A percentile compares a stretch with the other conserved stretches of the same genome.
These are phyloP conservation scores for Oxytorus armatus DNA, from an alignment of 2,888 invertebrate species.

Conservation along the genomic window DNA sequence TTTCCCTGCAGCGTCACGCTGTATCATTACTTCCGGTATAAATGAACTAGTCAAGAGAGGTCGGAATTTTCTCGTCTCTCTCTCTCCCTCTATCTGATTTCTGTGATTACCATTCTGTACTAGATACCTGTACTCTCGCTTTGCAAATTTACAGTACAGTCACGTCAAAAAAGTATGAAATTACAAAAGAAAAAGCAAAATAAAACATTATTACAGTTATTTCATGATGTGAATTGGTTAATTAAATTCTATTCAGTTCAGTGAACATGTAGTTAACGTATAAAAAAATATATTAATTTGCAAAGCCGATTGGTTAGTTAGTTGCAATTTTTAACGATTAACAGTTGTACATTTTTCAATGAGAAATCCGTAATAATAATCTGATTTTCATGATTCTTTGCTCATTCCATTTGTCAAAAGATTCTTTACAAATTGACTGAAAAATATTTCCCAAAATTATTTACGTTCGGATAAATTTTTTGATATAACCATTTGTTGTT, in stretches of 20 bases:
- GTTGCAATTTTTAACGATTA: background rate
- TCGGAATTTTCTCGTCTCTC: background rate
- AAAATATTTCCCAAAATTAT: too few species aligned
- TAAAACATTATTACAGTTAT: background rate
- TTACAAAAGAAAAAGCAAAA: background rate
- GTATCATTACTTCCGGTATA: slow-evolving; percentile 62
- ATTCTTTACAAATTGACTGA: too few species aligned
- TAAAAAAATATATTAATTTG: background rate
- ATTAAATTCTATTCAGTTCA: background rate
- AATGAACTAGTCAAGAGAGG: slow-evolving; percentile 19
- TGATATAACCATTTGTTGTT: too few species aligned
- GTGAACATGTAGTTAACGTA: background rate
- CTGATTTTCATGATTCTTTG: too few species aligned
- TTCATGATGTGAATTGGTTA: background rate
- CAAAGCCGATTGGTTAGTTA: background rate
- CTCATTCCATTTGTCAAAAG: too few species aligned
- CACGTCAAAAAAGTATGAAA: background rate
- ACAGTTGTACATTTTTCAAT: too few species aligned
- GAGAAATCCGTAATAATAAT: too few species aligned
- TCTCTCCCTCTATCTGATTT: background rate
- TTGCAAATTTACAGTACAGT: background rate
- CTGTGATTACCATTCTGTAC: background rate
- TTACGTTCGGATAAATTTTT: too few species aligned
- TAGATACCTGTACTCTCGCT: background rate
- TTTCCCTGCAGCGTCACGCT: slow-evolving; percentile 62